A percentile compares a stretch with the other conserved stretches of the same genome.
phyloP scores from a whole-genome alignment of 2,888 invertebrate species.

The Cryptocheilus praepositus region DNA sequence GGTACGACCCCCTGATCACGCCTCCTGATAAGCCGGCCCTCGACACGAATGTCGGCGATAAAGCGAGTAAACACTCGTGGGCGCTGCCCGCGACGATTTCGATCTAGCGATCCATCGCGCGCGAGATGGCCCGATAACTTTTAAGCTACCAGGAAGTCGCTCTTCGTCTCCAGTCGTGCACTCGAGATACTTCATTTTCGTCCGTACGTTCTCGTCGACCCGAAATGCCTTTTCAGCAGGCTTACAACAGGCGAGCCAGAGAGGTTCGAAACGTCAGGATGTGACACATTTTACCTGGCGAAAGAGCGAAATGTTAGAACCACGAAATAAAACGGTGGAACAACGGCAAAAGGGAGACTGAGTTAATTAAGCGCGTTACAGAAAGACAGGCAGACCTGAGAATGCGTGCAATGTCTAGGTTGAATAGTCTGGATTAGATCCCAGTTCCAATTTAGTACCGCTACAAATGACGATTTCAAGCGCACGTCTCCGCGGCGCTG shows the following conservation, averaged over 20 bases:
- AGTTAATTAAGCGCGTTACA: not conserved
- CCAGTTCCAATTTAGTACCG: too few relatives aligned
- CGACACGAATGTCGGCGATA: constrained; percentile 23
- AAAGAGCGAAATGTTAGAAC: too few relatives aligned
- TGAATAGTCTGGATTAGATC: not conserved
- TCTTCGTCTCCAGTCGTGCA: constrained; percentile 11
- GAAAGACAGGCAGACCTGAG: not conserved
- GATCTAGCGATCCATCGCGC: constrained; percentile 15
- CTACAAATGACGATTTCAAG: too few relatives aligned
- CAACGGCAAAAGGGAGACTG: not conserved
- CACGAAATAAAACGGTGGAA: not conserved
- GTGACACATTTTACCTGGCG: too few relatives aligned
- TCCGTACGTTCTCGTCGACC: not conserved
- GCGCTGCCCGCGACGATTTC: constrained; percentile 21
- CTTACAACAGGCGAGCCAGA: too few relatives aligned
- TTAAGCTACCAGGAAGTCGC: not conserved
- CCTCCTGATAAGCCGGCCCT: constrained; percentile 17
- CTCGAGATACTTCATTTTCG: too few relatives aligned
- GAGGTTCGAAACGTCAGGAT: too few relatives aligned
- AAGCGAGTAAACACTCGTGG: constrained; percentile 24
- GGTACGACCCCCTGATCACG: constrained; percentile 31
- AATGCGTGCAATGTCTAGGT: constrained; percentile 9
- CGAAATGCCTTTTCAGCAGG: not conserved
- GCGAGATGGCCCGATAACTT: not conserved
- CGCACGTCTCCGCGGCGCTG: too few relatives aligned